phyloP scores from a whole-genome alignment of 2,113 vertebrate genomes.

The Scalopus aquaticus region DNA sequence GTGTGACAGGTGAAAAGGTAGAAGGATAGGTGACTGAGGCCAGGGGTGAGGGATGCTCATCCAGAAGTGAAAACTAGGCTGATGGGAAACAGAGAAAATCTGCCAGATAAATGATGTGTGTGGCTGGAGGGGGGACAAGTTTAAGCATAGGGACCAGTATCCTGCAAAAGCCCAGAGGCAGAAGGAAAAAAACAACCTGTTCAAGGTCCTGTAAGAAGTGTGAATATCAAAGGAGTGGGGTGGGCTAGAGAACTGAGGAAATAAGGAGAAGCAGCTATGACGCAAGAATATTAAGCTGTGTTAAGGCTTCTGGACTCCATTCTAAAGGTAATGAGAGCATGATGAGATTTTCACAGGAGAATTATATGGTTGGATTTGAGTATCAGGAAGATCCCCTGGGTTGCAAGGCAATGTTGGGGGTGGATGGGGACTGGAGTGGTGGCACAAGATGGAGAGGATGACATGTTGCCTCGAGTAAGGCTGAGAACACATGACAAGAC shows the following conservation, averaged over 20 bases:
- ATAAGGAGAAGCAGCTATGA: neutral
- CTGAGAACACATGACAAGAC: neutral
- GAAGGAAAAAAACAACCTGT: too few relatives aligned
- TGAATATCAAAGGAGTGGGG: fast-evolving
- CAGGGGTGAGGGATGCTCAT: neutral
- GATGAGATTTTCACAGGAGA: neutral
- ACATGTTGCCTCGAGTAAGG: fast-evolving
- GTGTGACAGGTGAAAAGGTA: too few relatives aligned
- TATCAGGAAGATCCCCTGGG: neutral
- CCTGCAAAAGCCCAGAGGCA: neutral
- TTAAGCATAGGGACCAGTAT: neutral
- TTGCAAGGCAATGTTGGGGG: neutral
- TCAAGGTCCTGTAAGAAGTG: too few relatives aligned
- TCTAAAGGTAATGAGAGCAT: neutral
- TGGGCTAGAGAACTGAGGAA: neutral
- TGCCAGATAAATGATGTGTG: neutral
- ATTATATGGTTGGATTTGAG: neutral
- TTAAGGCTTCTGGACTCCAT: too few relatives aligned
- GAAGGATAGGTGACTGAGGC: neutral
- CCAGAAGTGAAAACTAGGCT: neutral
- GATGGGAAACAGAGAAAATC: neutral
- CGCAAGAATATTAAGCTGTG: neutral
- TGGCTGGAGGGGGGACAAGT: fast-evolving
- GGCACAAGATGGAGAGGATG: neutral
- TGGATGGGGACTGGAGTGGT: too few relatives aligned